Evolutionary conservation across 2,797 vertebrate species (phyloP), one percentile per base, ranked within the genome.

Genomic region (Microhierax caerulescens): DNA sequence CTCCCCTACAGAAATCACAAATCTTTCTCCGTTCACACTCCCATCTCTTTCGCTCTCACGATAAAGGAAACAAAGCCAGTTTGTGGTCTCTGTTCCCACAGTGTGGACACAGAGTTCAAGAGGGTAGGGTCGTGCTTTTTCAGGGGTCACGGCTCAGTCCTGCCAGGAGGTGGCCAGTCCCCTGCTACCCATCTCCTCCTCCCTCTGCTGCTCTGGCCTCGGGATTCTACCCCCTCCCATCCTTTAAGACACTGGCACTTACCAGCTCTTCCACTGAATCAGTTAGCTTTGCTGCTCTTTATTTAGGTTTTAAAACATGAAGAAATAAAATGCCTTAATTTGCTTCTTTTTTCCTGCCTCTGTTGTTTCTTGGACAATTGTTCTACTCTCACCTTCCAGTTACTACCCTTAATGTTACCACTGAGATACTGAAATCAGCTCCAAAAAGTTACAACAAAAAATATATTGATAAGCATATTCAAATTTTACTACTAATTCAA

Each of bases 141-240:
- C n/a, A 47, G 0, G 1, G 41, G 25, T 48, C 11, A 2, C 5
- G 22, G 34, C 34, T 34, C 47, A 32, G 61, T 7, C 28, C 53
- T 65, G 23, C 45, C 53, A 51, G 43, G 36, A 51, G 27, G 13
- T 63, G 8, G 21, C 17, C 34, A 54, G 57, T 18, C 19, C 41
- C 47, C 3, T 0, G 1, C 45, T 54, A 21, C 21, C 20, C 7
- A 50, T 45, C 36, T 32, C 20, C 36, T 32, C 20, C 41, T 61
- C 22, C 39, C 41, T 80, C 27, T 50, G 36, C 32, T 50, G 27
- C 48, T 75, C 17, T 13, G 28, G 23, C 14, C 56, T 22, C 43
- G 16, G 18, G 36, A 17, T 27, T 37, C 32, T 17, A 22, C 23
- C 10, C 20, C 28, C 14, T 56, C 11, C 30, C 25, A 37, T 41